Conservation (phyloP, 2,797 vertebrate genomes). For the Periophthalmus magnuspinnatus region DNA sequence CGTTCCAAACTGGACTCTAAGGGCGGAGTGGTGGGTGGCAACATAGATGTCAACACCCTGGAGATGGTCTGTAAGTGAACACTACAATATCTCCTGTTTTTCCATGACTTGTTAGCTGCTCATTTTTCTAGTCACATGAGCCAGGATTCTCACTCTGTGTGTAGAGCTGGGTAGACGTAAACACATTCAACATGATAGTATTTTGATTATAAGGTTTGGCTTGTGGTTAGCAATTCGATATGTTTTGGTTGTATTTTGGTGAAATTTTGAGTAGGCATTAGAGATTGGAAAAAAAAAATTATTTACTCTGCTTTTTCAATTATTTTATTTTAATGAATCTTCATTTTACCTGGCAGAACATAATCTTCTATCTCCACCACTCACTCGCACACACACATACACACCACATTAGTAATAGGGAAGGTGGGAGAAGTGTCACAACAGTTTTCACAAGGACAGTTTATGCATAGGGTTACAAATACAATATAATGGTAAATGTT, state of each 20-base stretch:
- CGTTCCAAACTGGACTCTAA: conserved; percentile 97
- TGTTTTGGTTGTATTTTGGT: background rate
- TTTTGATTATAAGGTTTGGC: background rate
- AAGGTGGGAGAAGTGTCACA: too few relatives aligned
- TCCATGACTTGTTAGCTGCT: conserved; percentile 31
- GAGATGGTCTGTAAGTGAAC: conserved; percentile 98
- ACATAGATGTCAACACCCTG: conserved; percentile 97
- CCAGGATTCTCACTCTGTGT: conserved; percentile 15
- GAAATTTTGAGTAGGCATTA: background rate
- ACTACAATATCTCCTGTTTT: conserved; percentile 34
- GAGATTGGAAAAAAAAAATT: background rate
- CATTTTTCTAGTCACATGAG: conserved; percentile 19
- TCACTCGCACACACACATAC: too few relatives aligned
- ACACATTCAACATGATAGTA: background rate
- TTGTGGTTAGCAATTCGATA: background rate
- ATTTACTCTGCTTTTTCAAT: background rate
- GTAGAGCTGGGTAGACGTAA: conserved; percentile 2
- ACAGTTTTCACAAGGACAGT: background rate
- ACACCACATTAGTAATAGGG: too few relatives aligned
- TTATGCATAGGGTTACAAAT: background rate
- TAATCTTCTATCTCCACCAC: too few relatives aligned
- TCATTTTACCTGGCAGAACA: too few relatives aligned
- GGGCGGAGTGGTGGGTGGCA: conserved; percentile 97
- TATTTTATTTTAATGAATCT: too few relatives aligned
- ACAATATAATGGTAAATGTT: background rate